Percentiles rank a stretch among this genome's conserved stretches.
These are phyloP conservation scores for Liasis olivaceus DNA, from an alignment of 2,797 vertebrate genomes.

Conservation along the genomic window DNA sequence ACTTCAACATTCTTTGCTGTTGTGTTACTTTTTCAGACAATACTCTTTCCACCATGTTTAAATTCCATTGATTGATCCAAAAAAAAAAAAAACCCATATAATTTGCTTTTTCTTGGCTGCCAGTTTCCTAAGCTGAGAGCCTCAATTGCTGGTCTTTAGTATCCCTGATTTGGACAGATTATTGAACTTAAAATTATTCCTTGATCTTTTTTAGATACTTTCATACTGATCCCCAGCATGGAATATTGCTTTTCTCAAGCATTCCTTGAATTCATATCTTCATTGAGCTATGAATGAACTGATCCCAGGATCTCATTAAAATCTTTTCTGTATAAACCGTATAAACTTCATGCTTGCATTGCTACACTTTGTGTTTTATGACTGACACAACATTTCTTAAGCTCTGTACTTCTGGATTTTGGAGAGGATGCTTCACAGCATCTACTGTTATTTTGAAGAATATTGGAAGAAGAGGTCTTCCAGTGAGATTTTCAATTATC, in stretches of 20 bases:
- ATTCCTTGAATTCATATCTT: no score
- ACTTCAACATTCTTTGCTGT: neutral
- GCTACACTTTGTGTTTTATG: neutral
- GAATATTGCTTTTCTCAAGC: no score
- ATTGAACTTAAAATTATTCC: neutral
- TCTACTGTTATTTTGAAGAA: neutral
- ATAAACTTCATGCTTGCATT: neutral
- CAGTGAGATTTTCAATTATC: neutral
- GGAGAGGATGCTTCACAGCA: no score
- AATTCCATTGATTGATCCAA: neutral
- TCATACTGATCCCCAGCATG: no score
- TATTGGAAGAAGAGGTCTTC: neutral
- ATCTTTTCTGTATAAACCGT: neutral
- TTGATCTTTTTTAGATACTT: neutral
- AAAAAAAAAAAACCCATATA: neutral
- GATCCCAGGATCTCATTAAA: neutral
- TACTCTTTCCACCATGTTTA: neutral
- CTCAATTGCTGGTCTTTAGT: neutral
- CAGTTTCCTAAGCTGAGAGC: neutral
- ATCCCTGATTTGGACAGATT: neutral
- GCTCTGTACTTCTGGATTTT: neutral
- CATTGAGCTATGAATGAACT: no score
- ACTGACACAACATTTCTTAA: neutral
- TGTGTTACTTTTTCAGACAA: neutral
- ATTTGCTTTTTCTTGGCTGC: neutral